Evolutionary conservation across 1,140 invertebrate species (phyloP).

Genomic region (Coptotermes formosanus): DNA sequence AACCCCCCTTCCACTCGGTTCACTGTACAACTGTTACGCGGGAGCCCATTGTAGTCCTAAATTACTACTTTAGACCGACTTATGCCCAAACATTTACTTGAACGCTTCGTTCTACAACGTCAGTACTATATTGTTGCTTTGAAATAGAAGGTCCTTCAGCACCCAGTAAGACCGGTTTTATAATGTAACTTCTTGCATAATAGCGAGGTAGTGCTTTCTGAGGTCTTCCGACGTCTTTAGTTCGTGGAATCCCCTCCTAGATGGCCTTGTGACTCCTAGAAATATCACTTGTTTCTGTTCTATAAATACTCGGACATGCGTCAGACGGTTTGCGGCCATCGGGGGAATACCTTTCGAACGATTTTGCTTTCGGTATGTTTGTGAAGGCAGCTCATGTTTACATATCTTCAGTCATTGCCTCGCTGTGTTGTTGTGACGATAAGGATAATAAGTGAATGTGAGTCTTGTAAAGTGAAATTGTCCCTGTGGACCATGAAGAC

Average conservation of each 20-base stretch:
- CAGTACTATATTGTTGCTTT: background rate
- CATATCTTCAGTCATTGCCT: no score
- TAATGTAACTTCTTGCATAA: background rate
- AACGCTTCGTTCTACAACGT: no score
- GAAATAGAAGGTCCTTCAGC: background rate
- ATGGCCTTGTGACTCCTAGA: background rate
- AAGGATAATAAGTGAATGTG: no score
- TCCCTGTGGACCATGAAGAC: no score
- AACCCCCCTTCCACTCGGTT: no score
- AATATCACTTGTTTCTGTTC: background rate
- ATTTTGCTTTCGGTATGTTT: background rate
- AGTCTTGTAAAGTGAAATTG: no score
- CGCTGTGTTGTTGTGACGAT: no score
- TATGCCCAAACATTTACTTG: no score
- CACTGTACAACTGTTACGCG: no score
- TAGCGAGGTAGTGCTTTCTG: background rate
- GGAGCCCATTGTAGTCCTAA: no score
- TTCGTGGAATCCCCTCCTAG: background rate
- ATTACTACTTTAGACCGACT: no score
- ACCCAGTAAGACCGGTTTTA: background rate
- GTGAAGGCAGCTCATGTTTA: background rate
- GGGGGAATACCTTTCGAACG: background rate
- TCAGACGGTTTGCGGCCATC: background rate
- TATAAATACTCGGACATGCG: slow-evolving; percentile 12
- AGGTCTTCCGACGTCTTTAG: background rate